phyloP scores from a whole-genome alignment of 2,797 vertebrate genomes.

The Lepus oiostolus region DNA sequence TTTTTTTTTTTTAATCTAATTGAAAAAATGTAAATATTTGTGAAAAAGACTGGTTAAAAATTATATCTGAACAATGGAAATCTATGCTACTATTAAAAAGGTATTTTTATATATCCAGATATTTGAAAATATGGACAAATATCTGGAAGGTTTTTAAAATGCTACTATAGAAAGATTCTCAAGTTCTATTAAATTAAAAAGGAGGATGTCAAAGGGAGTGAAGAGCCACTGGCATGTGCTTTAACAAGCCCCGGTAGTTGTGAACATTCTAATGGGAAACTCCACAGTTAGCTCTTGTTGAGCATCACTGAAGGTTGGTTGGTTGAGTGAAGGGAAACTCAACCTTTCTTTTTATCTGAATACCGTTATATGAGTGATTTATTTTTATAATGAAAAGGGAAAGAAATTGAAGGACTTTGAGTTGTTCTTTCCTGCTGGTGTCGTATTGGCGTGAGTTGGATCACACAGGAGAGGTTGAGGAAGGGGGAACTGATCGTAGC shows the following conservation, averaged over 20 bases:
- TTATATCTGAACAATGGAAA: background rate
- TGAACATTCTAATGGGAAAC: background rate
- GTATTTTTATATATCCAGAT: background rate
- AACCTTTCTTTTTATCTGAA: too few species aligned
- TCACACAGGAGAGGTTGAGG: background rate
- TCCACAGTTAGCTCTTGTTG: background rate
- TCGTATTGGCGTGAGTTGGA: background rate
- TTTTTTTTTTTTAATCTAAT: background rate
- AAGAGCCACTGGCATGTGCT: conserved; percentile 12
- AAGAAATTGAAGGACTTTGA: background rate
- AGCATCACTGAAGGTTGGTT: background rate
- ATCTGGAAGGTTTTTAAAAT: background rate
- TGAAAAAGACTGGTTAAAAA: background rate
- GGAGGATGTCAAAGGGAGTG: background rate
- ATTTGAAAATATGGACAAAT: background rate
- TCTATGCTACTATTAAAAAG: background rate
- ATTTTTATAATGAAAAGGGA: conserved; percentile 15
- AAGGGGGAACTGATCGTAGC: background rate
- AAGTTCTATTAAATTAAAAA: background rate
- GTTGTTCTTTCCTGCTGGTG: conserved; percentile 19
- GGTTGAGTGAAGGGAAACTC: background rate
- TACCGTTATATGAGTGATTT: background rate
- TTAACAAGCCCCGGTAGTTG: conserved; percentile 23
- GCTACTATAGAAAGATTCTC: conserved; percentile 27
- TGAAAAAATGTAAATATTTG: conserved; percentile 35